Evolutionary conservation across 2,888 invertebrate species (phyloP), one percentile per base, ranked within the genome.

Genomic region (Spisula subtruncata): DNA sequence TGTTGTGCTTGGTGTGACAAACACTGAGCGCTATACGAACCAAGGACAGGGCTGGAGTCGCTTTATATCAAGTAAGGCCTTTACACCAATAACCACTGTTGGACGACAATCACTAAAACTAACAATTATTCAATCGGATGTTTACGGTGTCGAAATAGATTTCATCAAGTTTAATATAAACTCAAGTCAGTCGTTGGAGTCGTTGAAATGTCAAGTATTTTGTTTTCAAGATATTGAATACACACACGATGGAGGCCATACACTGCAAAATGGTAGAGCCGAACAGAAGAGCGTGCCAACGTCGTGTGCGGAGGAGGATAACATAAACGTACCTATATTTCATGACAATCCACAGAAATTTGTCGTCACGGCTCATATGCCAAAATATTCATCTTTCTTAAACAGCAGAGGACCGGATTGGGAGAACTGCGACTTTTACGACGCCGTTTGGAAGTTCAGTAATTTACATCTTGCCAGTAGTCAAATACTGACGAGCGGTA

Each of bases 281-380:
- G 51, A 87, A 0, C 94, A 94, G 75, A 83, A 86, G 10, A 95
- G 94, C 82, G 88, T 87, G 14, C 81, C 51, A 10, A 94, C 94
- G 18, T 81, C 35, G 12, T 95, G 95, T 82, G 94, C 94, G 1
- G 95, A 95, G 75, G 94, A 94, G 46, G 94, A 95, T 71, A 95
- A 95, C 81, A 89, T 95, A 0, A 93, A 94, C 81, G 90, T 95
- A 12, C 94, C 95, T 0, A 84, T 95, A 18, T 94, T 93, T 80
- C 92, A 93, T 66, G 88, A 85, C 0, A 85, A 83, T n/a, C 83
- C 92, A 10, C 81, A 79, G 20, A 92, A 92, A 66, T 94, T 92
- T 82, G 87, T 88, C 10, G 86, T 95, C 8, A 93, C 93, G 20
- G 95, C 95, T 12, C 91, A 89, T 54, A 86, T 92, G 48, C 94